phyloP scores from a whole-genome alignment of 2,113 vertebrate species.

The Ia io region DNA sequence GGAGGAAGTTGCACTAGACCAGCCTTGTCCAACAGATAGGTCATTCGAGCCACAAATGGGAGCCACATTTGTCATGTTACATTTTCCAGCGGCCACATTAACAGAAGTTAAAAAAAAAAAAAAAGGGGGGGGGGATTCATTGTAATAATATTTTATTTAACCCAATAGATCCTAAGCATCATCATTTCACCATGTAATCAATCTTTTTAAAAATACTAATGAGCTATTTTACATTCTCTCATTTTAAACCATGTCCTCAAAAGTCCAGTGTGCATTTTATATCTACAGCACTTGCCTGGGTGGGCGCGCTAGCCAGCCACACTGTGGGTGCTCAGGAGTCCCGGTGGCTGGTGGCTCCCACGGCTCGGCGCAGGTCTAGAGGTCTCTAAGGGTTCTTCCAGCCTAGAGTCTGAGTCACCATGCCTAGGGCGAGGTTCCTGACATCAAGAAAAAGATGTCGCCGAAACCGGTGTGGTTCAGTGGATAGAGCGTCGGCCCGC shows the following conservation, averaged over 20 bases:
- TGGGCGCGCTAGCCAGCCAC: background rate
- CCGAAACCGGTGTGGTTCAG: too few species aligned
- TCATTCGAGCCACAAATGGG: background rate
- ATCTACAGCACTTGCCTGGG: background rate
- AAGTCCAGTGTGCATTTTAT: background rate
- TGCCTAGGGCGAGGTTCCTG: background rate
- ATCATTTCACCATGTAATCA: background rate
- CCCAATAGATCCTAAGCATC: background rate
- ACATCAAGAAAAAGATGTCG: background rate
- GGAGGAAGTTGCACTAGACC: background rate
- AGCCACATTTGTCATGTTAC: background rate
- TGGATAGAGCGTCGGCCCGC: too few species aligned
- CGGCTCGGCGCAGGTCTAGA: background rate
- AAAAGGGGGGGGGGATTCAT: too few species aligned
- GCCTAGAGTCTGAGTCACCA: background rate
- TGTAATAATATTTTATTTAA: slow-evolving; percentile 15
- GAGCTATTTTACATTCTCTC: too few species aligned
- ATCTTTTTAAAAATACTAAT: background rate
- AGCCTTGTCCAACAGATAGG: background rate
- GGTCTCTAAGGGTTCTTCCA: background rate
- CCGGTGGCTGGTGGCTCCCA: background rate
- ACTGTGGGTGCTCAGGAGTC: background rate
- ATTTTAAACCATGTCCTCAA: background rate
- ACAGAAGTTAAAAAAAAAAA: background rate
- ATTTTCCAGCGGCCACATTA: background rate